A percentile compares a stretch with the other conserved stretches of the same genome.
phyloP scores from a whole-genome alignment of 2,888 invertebrate species.

The Oegoconia quadripuncta region DNA sequence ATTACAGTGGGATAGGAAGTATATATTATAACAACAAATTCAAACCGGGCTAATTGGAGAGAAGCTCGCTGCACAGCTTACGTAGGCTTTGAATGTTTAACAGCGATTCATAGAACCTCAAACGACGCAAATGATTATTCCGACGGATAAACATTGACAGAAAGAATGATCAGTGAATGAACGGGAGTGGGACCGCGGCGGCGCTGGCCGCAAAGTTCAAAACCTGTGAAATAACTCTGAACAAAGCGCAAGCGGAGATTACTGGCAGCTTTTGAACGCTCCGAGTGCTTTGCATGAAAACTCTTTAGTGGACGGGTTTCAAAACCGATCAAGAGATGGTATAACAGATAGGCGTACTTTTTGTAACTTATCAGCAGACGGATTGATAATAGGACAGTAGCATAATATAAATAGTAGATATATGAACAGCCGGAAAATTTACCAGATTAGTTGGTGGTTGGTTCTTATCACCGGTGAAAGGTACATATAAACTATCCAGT shows the following conservation, averaged over 20 bases:
- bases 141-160: slow-evolving; percentile 16
- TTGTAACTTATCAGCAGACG: slow-evolving; percentile 41
- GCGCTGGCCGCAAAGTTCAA: slow-evolving; percentile 39
- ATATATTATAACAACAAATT: neutral
- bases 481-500: too few relatives aligned
- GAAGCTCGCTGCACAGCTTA: too few relatives aligned
- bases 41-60: slow-evolving; percentile 5
- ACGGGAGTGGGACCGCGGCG: slow-evolving; percentile 27
- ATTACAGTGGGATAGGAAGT: neutral
- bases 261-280: slow-evolving; percentile 51
- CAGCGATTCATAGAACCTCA: too few relatives aligned
- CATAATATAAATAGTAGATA: too few relatives aligned
- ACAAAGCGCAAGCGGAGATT: slow-evolving; percentile 51
- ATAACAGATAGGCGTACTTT: slow-evolving; percentile 52
- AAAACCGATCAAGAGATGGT: slow-evolving; percentile 47
- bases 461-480: too few relatives aligned
- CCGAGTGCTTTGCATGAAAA: slow-evolving; percentile 38
- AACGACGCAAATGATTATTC: slow-evolving; percentile 16
- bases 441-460: too few relatives aligned
- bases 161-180: slow-evolving; percentile 25
- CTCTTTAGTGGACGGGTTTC: slow-evolving; percentile 46
- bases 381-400: slow-evolving; percentile 23
- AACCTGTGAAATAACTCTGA: slow-evolving; percentile 46
- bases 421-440: too few relatives aligned
- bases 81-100: too few relatives aligned